phyloP scores from a whole-genome alignment of 2,797 vertebrate species.

The Rhynchonycteris naso region DNA sequence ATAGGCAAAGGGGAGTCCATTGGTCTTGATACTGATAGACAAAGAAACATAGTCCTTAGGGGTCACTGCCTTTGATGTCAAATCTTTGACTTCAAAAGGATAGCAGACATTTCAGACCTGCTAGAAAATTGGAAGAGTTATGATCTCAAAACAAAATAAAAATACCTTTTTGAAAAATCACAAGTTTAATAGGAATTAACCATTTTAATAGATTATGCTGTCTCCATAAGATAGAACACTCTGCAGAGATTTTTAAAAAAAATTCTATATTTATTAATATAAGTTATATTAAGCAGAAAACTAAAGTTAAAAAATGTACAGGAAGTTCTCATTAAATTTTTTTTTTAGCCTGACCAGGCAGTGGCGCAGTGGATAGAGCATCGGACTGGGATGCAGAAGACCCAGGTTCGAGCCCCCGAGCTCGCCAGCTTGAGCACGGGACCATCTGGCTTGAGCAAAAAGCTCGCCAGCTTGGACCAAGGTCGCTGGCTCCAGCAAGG shows the following conservation, averaged over 20 bases:
- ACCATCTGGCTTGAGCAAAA: too few relatives aligned
- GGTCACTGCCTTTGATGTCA: not conserved
- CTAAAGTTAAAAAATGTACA: not conserved
- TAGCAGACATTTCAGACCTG: not conserved
- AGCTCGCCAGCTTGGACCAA: too few relatives aligned
- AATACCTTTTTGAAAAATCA: not conserved
- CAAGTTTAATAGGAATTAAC: not conserved
- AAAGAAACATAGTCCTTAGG: not conserved
- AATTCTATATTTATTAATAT: not conserved
- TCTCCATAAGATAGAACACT: not conserved
- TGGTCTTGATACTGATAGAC: not conserved
- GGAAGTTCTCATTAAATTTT: not conserved
- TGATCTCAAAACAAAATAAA: not conserved
- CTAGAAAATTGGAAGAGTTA: not conserved
- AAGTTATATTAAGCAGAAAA: not conserved
- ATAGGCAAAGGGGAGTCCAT: not conserved
- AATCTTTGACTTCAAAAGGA: not conserved
- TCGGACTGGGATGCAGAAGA: too few relatives aligned
- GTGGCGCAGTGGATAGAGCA: too few relatives aligned
- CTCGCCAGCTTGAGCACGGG: too few relatives aligned
- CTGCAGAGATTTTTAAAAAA: not conserved
- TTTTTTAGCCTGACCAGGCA: too few relatives aligned
- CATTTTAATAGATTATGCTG: conserved; percentile 9
- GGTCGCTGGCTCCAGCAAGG: too few relatives aligned
- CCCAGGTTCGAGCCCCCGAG: too few relatives aligned